Conservation (phyloP, 2,888 invertebrate species). For the Mactromeris polynyma region DNA sequence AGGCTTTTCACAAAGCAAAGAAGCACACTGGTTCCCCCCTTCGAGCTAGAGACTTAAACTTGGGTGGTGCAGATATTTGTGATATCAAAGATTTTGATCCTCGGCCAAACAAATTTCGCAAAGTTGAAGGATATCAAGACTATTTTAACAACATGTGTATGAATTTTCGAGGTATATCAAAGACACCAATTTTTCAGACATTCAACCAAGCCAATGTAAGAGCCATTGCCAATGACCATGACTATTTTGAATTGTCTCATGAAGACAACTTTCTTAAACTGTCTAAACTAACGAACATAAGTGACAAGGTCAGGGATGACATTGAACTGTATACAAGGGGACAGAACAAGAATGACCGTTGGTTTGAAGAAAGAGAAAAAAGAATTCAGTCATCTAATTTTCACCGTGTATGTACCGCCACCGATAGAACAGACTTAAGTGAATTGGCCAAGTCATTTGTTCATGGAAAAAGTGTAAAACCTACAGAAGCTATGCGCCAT, state of each 20-base stretch:
- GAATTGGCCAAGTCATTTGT: not conserved
- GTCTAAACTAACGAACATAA: slow-evolving; percentile 27
- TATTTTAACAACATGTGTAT: slow-evolving; percentile 63
- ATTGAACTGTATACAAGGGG: slow-evolving; percentile 32
- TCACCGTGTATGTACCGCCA: slow-evolving; percentile 43
- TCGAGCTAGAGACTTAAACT: slow-evolving; percentile 48
- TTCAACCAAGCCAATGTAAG: slow-evolving; percentile 61
- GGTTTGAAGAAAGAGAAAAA: slow-evolving; percentile 41
- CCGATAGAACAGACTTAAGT: slow-evolving; percentile 11
- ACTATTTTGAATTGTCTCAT: slow-evolving; percentile 50
- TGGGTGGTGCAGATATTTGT: slow-evolving; percentile 57
- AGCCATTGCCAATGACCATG: slow-evolving; percentile 63
- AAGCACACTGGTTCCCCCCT: slow-evolving; percentile 50
- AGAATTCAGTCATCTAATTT: slow-evolving; percentile 53
- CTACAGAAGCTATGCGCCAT: not conserved
- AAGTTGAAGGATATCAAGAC: slow-evolving; percentile 39
- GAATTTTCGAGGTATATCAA: slow-evolving; percentile 55
- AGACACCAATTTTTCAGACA: slow-evolving; percentile 62
- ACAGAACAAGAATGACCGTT: slow-evolving; percentile 21
- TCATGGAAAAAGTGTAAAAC: not conserved
- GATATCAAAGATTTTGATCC: slow-evolving; percentile 64
- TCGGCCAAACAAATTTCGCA: slow-evolving; percentile 43
- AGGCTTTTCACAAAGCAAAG: slow-evolving; percentile 59
- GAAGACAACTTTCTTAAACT: slow-evolving; percentile 53
- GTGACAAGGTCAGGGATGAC: not conserved